Percentiles rank a stretch among this genome's conserved stretches.
These are phyloP conservation scores for Poecile montanus DNA, from an alignment of 2,797 vertebrate genomes.

Conservation along the genomic window DNA sequence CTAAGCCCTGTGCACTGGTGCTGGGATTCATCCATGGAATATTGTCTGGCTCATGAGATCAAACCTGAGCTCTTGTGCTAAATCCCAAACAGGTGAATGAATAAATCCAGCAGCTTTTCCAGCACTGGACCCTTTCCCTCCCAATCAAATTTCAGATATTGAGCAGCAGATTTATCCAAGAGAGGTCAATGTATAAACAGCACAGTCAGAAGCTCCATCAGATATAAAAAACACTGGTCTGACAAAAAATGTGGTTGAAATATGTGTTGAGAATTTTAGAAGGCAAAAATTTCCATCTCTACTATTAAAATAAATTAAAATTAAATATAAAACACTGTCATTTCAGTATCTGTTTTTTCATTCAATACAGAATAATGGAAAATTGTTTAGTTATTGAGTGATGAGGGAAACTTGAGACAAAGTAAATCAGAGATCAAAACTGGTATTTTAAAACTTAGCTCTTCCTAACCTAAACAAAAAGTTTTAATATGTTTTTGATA, in stretches of 20 bases:
- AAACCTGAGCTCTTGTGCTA: background rate
- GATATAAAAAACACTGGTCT: background rate
- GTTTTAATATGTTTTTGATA: background rate
- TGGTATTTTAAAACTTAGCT: background rate
- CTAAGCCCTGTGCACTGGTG: background rate
- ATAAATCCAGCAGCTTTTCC: background rate
- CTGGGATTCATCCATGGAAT: background rate
- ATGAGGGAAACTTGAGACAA: background rate
- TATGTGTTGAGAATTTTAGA: background rate
- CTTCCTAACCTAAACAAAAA: background rate
- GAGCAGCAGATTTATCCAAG: background rate
- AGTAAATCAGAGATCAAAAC: background rate
- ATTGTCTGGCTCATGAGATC: background rate
- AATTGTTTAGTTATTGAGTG: background rate
- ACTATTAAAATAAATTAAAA: background rate
- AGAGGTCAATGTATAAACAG: background rate
- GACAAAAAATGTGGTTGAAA: background rate
- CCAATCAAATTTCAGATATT: background rate
- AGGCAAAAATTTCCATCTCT: background rate
- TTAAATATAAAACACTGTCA: background rate
- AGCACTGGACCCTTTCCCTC: background rate
- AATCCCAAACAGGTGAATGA: background rate
- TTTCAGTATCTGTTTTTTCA: background rate
- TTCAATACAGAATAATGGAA: background rate
- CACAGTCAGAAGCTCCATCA: background rate